Conservation (phyloP, 1,140 invertebrate genomes). For the Calosoma granatense region DNA sequence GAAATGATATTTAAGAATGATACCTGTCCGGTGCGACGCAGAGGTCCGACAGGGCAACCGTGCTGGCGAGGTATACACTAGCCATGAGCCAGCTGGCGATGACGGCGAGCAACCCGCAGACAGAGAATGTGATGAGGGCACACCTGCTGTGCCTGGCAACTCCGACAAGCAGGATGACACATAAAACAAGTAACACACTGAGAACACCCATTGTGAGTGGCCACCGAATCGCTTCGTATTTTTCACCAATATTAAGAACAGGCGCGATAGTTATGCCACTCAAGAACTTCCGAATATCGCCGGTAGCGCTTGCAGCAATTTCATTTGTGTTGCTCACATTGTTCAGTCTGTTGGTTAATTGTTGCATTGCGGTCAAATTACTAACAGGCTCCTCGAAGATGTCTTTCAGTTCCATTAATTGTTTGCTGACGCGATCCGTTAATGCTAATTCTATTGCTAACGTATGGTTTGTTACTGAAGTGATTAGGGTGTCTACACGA, state of each 20-base stretch:
- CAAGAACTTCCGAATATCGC: slow-evolving; percentile 61
- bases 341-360: slow-evolving; percentile 52
- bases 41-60: slow-evolving; percentile 66
- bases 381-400: slow-evolving; percentile 61
- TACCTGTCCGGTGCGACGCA: slow-evolving; percentile 59
- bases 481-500: slow-evolving; percentile 66
- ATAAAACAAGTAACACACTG: slow-evolving; percentile 65
- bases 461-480: slow-evolving; percentile 56
- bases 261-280: slow-evolving; percentile 53
- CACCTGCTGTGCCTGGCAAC: slow-evolving; percentile 73
- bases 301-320: slow-evolving; percentile 55
- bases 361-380: slow-evolving; percentile 60
- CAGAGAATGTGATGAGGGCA: slow-evolving; percentile 71
- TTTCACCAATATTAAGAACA: slow-evolving; percentile 49
- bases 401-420: slow-evolving; percentile 57
- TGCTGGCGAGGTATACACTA: slow-evolving; percentile 63
- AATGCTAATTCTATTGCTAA: slow-evolving; percentile 40
- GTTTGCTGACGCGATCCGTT: slow-evolving; percentile 52
- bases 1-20: slow-evolving; percentile 31
- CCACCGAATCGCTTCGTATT: slow-evolving; percentile 58
- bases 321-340: slow-evolving; percentile 58
- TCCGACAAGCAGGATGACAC: slow-evolving; percentile 70
- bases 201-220: slow-evolving; percentile 67
- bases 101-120: slow-evolving; percentile 79
- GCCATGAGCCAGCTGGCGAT: slow-evolving; percentile 82